Base-by-base conservation (phyloP, 2,113 vertebrate genomes). In the Paracanthobrama guichenoti region DNA sequence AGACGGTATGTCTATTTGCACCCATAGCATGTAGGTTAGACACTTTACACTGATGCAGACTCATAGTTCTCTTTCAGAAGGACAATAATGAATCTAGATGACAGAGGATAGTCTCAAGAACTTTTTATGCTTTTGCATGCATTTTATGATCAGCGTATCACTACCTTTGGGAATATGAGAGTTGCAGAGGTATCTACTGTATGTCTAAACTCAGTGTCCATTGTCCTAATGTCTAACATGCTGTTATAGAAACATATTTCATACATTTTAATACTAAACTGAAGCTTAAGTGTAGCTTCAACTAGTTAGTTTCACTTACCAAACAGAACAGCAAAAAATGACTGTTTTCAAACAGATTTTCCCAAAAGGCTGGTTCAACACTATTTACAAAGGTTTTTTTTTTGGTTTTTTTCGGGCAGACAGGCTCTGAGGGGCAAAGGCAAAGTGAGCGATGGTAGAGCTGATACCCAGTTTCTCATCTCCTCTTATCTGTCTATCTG, bases 401-500 rank as follows among this genome's bases (percentile, higher is more conserved):
- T 55, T 55, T 20, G 79, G 64, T 81, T 22, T 84, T 50, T 67
- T 50, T 55, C 22, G 8, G 79, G 64, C 18, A 48, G 42, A 87
- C 28, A 62, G 64, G 13, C 48, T 86, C 67, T 42, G 22, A 18
- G 35, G 26, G 53, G 46, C 18, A 46, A 12, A 72, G 46, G 72
- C 22, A 57, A 53, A 84, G 39, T 24, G 26, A 73, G 59, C 31
- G 60, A 80, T 66, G 8, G 42, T 66, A 24, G 60, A 14, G 35
- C 76, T 80, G 60, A 80, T 80, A 26, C 24, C 66, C 26, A 35
- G 55, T 59, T 85, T 64, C 55, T 82, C 53, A 66, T 82, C 83
- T 82, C 26, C 44, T 83, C 67, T 67, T 77, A 85, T 87, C 80
- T 83, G 6, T 79, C 83, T 82, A 74, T 85, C 84, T 20, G 48